These are phyloP conservation scores for Cepaea nemoralis DNA, from an alignment of 1,140 invertebrate genomes.

Conservation along the genomic window DNA sequence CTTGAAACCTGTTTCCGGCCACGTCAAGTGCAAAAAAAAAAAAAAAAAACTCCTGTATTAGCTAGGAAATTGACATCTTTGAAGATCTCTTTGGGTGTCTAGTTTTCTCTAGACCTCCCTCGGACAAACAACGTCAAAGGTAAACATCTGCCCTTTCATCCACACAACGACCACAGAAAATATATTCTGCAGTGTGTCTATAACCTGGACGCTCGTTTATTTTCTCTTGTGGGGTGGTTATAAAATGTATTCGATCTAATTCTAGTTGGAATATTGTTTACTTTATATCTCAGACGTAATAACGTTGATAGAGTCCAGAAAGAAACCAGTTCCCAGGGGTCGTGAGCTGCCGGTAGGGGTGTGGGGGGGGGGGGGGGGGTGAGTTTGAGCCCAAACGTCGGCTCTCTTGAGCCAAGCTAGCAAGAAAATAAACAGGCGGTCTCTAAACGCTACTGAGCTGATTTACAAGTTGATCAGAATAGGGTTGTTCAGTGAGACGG, in stretches of 20 bases:
- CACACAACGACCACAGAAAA: background rate
- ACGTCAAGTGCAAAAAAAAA: no score
- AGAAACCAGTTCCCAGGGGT: background rate
- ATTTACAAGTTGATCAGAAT: no score
- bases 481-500: no score
- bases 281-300: background rate
- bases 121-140: background rate
- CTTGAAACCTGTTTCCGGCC: no score
- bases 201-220: background rate
- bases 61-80: background rate
- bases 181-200: background rate
- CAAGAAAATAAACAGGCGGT: background rate
- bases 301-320: background rate
- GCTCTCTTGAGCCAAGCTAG: background rate
- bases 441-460: background rate
- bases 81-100: background rate
- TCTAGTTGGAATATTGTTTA: background rate
- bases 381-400: no score
- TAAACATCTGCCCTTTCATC: background rate
- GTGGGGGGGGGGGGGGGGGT: no score
- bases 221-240: background rate
- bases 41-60: background rate
- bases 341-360: no score
- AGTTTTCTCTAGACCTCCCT: background rate
- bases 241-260: background rate